Percentiles rank a stretch among this genome's conserved stretches.
Conservation (phyloP, 1,140 invertebrate genomes). For the Drosophila gunungcola region DNA sequence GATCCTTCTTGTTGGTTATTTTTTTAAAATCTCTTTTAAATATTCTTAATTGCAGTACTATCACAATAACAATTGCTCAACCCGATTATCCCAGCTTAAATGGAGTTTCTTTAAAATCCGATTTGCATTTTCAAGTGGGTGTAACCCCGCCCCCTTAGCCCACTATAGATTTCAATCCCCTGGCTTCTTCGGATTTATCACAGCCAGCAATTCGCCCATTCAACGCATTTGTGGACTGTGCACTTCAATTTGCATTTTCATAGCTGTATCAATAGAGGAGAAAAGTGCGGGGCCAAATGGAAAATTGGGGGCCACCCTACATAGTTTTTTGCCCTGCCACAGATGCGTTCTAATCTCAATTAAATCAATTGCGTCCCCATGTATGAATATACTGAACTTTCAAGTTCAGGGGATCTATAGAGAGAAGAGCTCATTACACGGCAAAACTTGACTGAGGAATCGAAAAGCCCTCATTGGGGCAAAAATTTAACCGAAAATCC, state of each 20-base stretch:
- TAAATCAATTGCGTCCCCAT: slow-evolving; percentile 45
- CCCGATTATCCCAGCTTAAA: slow-evolving; percentile 15
- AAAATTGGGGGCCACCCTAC: not conserved
- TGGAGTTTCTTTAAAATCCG: slow-evolving; percentile 6
- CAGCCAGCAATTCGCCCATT: slow-evolving; percentile 11
- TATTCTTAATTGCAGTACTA: no score
- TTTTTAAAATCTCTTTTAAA: no score
- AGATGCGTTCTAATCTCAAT: slow-evolving; percentile 46
- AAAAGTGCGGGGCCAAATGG: not conserved
- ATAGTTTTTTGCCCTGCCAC: slow-evolving; percentile 11
- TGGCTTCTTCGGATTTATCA: slow-evolving; percentile 20
- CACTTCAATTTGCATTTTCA: slow-evolving; percentile 59
- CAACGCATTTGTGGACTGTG: slow-evolving; percentile 42
- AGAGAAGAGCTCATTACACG: slow-evolving; percentile 24
- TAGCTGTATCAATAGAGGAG: slow-evolving; percentile 36
- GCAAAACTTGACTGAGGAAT: slow-evolving; percentile 1
- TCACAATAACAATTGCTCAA: not conserved
- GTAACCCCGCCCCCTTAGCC: slow-evolving; percentile 1
- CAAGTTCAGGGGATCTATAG: not conserved
- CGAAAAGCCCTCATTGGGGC: not conserved
- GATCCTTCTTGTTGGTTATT: no score
- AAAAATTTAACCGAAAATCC: slow-evolving; percentile 20
- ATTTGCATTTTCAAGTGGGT: slow-evolving; percentile 12
- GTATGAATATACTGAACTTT: not conserved
- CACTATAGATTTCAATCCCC: slow-evolving; percentile 1